These are phyloP conservation scores for Python bivittatus DNA, from an alignment of 2,113 vertebrate species.

Conservation along the genomic window DNA sequence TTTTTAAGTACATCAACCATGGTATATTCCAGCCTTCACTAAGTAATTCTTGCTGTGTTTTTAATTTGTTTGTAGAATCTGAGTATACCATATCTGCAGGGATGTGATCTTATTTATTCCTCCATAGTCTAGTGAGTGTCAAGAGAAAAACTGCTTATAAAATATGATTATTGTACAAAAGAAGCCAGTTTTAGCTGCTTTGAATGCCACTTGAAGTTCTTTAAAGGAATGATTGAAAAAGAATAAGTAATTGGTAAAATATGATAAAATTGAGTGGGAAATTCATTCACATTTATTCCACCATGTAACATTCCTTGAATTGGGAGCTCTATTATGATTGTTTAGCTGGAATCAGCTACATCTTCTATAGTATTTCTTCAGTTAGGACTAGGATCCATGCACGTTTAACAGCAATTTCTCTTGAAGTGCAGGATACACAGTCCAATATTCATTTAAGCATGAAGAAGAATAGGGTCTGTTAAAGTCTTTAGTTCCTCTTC, in stretches of 20 bases:
- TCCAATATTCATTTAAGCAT: too few species aligned
- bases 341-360: not conserved
- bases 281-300: not conserved
- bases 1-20: too few species aligned
- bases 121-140: too few species aligned
- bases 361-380: slow-evolving; percentile 7
- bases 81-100: too few species aligned
- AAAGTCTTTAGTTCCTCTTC: not conserved
- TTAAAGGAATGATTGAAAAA: not conserved
- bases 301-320: not conserved
- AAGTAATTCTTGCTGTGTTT: too few species aligned
- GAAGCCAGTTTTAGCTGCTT: not conserved
- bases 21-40: too few species aligned
- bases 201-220: not conserved
- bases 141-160: too few species aligned
- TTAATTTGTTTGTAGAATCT: too few species aligned
- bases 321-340: not conserved
- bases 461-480: not conserved
- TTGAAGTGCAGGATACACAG: not conserved
- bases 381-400: not conserved
- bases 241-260: not conserved
- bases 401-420: not conserved
- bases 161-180: not conserved
- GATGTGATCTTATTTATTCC: too few species aligned
- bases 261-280: not conserved